Conservation (phyloP, 2,113 vertebrate genomes). For the Carettochelys insculpta region DNA sequence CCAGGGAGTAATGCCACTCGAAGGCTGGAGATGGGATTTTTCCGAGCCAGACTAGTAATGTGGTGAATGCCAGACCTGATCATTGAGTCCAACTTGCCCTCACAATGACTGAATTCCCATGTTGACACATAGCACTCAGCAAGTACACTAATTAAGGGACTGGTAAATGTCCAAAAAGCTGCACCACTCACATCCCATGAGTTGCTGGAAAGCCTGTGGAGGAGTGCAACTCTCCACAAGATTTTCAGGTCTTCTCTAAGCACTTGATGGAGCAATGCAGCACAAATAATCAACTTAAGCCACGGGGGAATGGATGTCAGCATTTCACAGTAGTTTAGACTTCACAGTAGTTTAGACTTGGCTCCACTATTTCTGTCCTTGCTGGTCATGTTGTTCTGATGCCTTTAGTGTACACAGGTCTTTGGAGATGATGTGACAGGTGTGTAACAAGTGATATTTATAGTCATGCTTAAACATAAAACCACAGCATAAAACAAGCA, state of each 20-base stretch:
- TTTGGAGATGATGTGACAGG: background rate
- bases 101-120: background rate
- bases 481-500: background rate
- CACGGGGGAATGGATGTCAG: background rate
- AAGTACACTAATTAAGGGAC: background rate
- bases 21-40: background rate
- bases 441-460: background rate
- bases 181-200: background rate
- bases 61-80: background rate
- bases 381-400: background rate
- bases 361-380: background rate
- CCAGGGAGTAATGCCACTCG: background rate
- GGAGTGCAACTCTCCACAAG: background rate
- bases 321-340: too few species aligned
- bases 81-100: background rate
- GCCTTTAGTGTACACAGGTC: background rate
- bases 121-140: background rate
- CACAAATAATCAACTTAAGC: background rate
- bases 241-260: background rate
- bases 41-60: background rate
- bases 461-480: background rate
- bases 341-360: background rate
- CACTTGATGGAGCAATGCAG: background rate
- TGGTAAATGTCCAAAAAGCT: background rate
- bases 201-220: background rate